Evolutionary conservation across 2,797 vertebrate species (phyloP).

Genomic region (Takifugu rubripes): DNA sequence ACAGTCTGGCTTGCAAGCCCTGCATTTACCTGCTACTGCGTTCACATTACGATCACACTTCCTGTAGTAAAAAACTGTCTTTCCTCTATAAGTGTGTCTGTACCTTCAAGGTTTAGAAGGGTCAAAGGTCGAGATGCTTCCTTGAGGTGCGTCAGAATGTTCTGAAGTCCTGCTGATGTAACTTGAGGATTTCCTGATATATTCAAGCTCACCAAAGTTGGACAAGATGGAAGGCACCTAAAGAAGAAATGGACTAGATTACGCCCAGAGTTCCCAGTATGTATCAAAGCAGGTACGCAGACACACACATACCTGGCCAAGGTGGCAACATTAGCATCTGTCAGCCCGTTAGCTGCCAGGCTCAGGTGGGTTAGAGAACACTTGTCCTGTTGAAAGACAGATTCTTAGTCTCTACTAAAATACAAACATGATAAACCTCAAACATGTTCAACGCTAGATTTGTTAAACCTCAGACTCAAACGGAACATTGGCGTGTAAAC

Average conservation of each 20-base stretch:
- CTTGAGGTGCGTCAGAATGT: constrained; percentile 68
- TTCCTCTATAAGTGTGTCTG: neutral
- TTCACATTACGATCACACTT: neutral
- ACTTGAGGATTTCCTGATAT: constrained; percentile 82
- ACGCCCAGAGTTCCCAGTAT: neutral
- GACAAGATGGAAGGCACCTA: constrained; percentile 80
- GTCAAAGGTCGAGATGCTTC: constrained; percentile 69
- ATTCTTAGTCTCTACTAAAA: neutral
- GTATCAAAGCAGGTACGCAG: neutral
- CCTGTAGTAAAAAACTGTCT: neutral
- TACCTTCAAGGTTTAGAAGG: constrained; percentile 84
- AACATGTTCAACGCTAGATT: too few species aligned
- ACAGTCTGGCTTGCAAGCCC: neutral
- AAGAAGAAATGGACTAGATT: neutral
- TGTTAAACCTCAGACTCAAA: too few species aligned
- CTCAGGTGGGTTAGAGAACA: constrained; percentile 74
- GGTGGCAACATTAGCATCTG: constrained; percentile 55
- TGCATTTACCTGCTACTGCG: neutral
- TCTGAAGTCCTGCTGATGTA: constrained; percentile 65
- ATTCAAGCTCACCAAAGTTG: constrained; percentile 77
- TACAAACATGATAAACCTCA: neutral
- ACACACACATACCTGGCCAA: constrained; percentile 68
- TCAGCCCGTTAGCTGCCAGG: constrained; percentile 76
- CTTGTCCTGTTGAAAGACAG: constrained; percentile 62
- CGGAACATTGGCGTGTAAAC: constrained; percentile 48